Evolutionary conservation across 2,797 vertebrate species (phyloP).

Genomic region (Psittacula derbiana): DNA sequence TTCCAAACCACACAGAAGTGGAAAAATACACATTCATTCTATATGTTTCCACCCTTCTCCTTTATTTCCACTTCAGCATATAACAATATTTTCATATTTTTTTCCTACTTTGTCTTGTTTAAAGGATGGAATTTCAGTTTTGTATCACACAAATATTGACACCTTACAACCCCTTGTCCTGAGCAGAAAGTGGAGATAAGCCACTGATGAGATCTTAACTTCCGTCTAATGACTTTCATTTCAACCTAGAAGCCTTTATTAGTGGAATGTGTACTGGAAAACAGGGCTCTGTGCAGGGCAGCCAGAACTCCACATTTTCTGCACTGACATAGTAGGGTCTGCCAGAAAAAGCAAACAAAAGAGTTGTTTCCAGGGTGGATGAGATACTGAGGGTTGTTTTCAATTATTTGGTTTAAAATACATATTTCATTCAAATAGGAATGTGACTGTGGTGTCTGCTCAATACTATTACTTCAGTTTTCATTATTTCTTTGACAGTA

Average conservation of each 20-base stretch:
- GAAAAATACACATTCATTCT: accelerated
- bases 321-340: neutral
- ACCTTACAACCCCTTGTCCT: neutral
- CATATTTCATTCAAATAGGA: neutral
- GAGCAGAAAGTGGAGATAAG: neutral
- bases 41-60: neutral
- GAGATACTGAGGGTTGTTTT: neutral
- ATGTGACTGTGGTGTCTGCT: neutral
- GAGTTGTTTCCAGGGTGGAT: neutral
- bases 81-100: neutral
- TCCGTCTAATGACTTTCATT: neutral
- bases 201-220: neutral
- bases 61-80: neutral
- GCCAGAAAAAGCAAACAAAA: neutral
- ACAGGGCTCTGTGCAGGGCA: neutral
- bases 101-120: neutral
- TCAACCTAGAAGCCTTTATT: neutral
- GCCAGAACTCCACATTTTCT: neutral
- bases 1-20: neutral
- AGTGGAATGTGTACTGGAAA: neutral
- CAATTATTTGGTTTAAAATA: neutral
- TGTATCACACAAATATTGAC: neutral
- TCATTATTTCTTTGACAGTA: neutral
- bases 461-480: neutral
- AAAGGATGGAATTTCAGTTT: neutral